These are phyloP conservation scores for Microplitis deprimator DNA, from an alignment of 2,888 invertebrate genomes.

Conservation along the genomic window DNA sequence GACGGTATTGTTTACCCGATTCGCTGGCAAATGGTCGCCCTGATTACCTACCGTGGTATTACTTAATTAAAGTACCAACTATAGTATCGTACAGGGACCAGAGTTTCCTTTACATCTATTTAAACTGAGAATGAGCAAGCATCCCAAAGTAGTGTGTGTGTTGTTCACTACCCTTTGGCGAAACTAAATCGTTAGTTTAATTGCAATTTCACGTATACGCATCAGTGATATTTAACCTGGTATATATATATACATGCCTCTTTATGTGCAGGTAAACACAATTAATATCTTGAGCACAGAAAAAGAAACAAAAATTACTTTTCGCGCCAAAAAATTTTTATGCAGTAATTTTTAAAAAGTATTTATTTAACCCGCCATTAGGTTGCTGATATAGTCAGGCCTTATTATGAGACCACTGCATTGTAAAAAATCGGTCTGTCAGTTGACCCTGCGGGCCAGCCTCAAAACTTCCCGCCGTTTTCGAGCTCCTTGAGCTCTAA, in stretches of 20 bases:
- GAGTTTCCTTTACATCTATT: slow-evolving; percentile 39
- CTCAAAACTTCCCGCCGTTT: no score
- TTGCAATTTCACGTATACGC: slow-evolving; percentile 53
- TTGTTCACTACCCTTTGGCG: slow-evolving; percentile 51
- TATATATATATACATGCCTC: not conserved
- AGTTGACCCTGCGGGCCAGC: no score
- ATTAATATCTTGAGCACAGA: not conserved
- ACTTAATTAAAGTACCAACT: slow-evolving; percentile 56
- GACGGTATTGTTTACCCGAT: slow-evolving; percentile 6
- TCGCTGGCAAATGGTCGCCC: slow-evolving; percentile 44
- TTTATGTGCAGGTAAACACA: not conserved
- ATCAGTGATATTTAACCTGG: not conserved
- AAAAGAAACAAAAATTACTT: not conserved
- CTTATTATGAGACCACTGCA: no score
- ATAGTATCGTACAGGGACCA: slow-evolving; percentile 47
- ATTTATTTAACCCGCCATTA: no score
- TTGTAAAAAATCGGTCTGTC: no score
- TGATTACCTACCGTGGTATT: slow-evolving; percentile 57
- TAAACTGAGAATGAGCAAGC: slow-evolving; percentile 21
- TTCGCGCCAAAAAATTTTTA: no score
- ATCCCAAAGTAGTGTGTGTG: slow-evolving; percentile 31
- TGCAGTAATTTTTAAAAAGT: no score
- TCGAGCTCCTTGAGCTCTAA: no score
- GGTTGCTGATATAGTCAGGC: no score
- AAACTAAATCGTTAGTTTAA: slow-evolving; percentile 58